Evolutionary conservation across 1,140 invertebrate species (phyloP).

Genomic region (Bombus pyrosoma): DNA sequence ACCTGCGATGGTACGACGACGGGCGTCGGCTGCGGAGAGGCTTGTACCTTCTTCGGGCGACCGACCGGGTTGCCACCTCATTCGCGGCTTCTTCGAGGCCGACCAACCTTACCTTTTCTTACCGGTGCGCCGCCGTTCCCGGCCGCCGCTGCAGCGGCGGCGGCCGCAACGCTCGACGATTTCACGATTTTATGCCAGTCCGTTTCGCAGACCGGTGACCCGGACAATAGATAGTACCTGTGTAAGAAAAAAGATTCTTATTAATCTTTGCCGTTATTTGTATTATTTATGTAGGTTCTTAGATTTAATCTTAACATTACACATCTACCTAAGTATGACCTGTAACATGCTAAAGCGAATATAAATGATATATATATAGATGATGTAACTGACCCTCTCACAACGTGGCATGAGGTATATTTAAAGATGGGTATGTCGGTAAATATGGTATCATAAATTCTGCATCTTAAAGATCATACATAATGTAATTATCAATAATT

Average conservation of each 20-base stretch:
- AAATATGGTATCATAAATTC: too few relatives aligned
- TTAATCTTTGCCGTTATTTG: not conserved
- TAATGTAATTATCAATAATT: too few relatives aligned
- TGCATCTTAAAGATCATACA: too few relatives aligned
- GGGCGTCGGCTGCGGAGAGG: constrained; percentile 74
- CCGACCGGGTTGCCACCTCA: constrained; percentile 85
- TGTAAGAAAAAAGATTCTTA: not conserved
- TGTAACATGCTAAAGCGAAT: too few relatives aligned
- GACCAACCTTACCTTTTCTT: constrained; percentile 90
- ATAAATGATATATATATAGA: too few relatives aligned
- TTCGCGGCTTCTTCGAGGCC: constrained; percentile 86
- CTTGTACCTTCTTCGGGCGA: constrained; percentile 81
- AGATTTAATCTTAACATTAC: too few relatives aligned
- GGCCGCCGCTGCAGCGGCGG: constrained; percentile 83
- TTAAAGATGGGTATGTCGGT: too few relatives aligned
- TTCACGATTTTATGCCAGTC: constrained; percentile 96
- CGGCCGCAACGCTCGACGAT: constrained; percentile 78
- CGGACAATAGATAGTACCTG: constrained; percentile 93
- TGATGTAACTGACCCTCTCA: too few relatives aligned
- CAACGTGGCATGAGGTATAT: too few relatives aligned
- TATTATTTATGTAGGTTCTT: too few relatives aligned
- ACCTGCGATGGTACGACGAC: constrained; percentile 68
- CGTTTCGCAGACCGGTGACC: constrained; percentile 93
- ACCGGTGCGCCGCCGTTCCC: constrained; percentile 85
- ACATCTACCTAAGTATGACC: too few relatives aligned